phyloP scores from a whole-genome alignment of 2,797 vertebrate genomes.

The Peromyscus melanophrys region DNA sequence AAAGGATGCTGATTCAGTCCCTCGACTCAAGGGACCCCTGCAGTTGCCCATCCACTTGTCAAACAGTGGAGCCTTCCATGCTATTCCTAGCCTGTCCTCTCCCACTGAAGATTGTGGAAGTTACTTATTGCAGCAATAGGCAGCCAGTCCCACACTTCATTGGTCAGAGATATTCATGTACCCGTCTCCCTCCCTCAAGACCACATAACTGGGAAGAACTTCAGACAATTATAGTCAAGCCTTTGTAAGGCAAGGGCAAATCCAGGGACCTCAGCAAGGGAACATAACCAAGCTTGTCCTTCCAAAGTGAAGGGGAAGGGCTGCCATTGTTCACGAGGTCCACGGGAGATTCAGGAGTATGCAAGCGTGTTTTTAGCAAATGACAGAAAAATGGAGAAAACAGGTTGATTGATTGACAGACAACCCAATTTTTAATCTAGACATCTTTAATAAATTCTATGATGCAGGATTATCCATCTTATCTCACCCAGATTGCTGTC shows the following conservation, averaged over 20 bases:
- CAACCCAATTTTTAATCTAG: constrained; percentile 81
- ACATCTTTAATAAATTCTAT: constrained; percentile 82
- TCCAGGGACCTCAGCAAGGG: neutral
- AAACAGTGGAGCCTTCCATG: neutral
- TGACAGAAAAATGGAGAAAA: constrained; percentile 66
- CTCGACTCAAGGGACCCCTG: neutral
- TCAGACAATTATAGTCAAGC: neutral
- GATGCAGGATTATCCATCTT: constrained; percentile 74
- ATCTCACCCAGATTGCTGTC: constrained; percentile 72
- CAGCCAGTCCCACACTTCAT: neutral
- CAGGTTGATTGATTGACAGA: constrained; percentile 77
- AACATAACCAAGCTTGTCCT: constrained; percentile 22
- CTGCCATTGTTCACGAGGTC: constrained; percentile 52
- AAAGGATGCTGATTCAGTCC: neutral
- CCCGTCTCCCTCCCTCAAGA: constrained; percentile 6
- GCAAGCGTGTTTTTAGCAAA: constrained; percentile 67
- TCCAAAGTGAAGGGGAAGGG: neutral
- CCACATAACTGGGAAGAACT: neutral
- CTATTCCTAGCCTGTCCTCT: neutral
- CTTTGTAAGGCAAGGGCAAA: constrained; percentile 69
- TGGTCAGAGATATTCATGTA: neutral
- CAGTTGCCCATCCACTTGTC: neutral
- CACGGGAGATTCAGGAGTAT: neutral
- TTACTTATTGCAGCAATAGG: neutral
- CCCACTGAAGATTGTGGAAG: neutral